These are phyloP conservation scores for Polia nebulosa DNA, from an alignment of 2,888 invertebrate genomes.

Conservation along the genomic window DNA sequence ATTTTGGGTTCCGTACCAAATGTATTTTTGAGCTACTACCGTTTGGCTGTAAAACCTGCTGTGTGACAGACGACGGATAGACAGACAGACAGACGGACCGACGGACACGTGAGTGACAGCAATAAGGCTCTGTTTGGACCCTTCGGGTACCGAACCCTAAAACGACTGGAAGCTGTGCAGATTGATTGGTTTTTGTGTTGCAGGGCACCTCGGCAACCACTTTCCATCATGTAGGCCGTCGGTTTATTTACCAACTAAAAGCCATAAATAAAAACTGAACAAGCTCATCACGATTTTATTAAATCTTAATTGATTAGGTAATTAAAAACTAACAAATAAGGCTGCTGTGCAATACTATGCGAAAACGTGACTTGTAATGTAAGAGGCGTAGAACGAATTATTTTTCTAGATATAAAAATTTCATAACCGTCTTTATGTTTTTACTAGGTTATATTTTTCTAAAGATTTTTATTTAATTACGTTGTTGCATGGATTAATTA, in stretches of 20 bases:
- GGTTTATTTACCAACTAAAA: slow-evolving; percentile 25
- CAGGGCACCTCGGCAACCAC: too few species aligned
- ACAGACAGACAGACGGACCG: too few species aligned
- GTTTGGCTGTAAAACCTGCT: too few species aligned
- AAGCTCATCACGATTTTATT: slow-evolving; percentile 54
- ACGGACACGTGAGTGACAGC: too few species aligned
- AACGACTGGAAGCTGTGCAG: too few species aligned
- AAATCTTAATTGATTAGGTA: slow-evolving; percentile 51
- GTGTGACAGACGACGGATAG: too few species aligned
- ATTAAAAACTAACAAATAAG: slow-evolving; percentile 50
- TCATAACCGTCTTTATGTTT: slow-evolving; percentile 21
- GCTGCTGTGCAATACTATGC: slow-evolving; percentile 48
- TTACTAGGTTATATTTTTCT: not conserved
- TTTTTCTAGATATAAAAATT: slow-evolving; percentile 25
- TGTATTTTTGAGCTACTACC: too few species aligned
- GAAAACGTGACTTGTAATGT: slow-evolving; percentile 45
- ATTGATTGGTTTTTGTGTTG: too few species aligned
- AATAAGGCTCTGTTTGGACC: too few species aligned
- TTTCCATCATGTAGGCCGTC: not conserved
- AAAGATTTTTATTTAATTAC: slow-evolving; percentile 27
- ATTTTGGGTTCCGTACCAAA: too few species aligned
- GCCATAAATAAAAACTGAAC: slow-evolving; percentile 34
- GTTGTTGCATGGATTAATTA: slow-evolving; percentile 34
- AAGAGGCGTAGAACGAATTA: not conserved
- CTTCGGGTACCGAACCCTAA: too few species aligned